Conservation (phyloP, 2,113 vertebrate species). For the Amazona vittata region DNA sequence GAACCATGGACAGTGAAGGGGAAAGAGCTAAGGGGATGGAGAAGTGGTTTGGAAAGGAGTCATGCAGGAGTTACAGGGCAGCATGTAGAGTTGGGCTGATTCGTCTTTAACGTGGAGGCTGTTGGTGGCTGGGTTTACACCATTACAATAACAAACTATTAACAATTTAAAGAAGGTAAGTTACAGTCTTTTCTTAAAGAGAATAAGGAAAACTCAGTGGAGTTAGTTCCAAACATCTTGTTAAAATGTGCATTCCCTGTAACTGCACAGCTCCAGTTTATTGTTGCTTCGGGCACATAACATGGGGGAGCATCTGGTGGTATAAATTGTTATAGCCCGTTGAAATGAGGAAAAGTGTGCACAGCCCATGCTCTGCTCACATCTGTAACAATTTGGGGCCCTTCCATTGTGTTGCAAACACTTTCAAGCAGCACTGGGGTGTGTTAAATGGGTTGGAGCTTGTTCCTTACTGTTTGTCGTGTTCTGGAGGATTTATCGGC, state of each 20-base stretch:
- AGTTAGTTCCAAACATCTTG: neutral
- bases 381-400: accelerated
- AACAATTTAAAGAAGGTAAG: neutral
- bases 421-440: neutral
- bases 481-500: neutral
- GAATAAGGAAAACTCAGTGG: neutral
- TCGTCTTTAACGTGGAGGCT: neutral
- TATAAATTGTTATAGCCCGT: neutral
- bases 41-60: neutral
- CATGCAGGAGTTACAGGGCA: neutral
- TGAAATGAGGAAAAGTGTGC: neutral
- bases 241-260: accelerated
- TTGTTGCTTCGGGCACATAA: neutral
- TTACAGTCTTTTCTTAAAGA: neutral
- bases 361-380: neutral
- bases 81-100: neutral
- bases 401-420: accelerated
- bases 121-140: neutral
- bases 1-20: neutral
- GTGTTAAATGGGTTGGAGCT: neutral
- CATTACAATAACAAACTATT: neutral
- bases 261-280: neutral
- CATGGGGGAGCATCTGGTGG: neutral
- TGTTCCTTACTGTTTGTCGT: neutral
- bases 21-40: neutral